Evolutionary conservation across 2,113 vertebrate species (phyloP).

Genomic region (Galemys pyrenaicus): DNA sequence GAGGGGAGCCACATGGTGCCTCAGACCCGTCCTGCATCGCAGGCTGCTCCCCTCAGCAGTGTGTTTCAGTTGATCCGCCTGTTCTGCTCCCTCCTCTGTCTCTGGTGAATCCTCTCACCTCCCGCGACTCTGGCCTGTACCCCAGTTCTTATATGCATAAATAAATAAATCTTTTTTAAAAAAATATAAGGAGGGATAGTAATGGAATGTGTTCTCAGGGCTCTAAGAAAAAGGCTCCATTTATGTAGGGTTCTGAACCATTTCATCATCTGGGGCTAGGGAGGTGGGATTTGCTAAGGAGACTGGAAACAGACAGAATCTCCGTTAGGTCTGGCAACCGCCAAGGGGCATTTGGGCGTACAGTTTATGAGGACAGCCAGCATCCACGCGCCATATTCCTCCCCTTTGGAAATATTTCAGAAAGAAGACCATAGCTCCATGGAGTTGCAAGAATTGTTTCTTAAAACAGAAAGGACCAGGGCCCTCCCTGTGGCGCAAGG

Average conservation of each 20-base stretch:
- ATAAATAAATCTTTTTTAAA: no score
- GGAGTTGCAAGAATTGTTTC: fast-evolving
- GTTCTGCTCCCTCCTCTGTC: no score
- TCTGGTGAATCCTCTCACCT: no score
- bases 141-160: no score
- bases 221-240: background rate
- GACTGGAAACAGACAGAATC: background rate
- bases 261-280: background rate
- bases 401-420: background rate
- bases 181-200: background rate
- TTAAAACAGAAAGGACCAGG: background rate
- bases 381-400: background rate
- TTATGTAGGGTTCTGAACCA: background rate
- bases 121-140: no score
- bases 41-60: no score
- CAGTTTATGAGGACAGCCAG: background rate
- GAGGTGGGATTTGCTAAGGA: background rate
- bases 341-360: background rate
- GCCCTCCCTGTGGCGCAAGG: no score
- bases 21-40: no score
- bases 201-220: background rate
- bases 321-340: background rate
- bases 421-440: background rate
- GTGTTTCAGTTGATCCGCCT: no score
- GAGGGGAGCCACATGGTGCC: no score